Percentiles rank a stretch among this genome's conserved stretches.
Evolutionary conservation across 2,888 invertebrate genomes (phyloP).

Genomic region (Mesorhabditis belari): DNA sequence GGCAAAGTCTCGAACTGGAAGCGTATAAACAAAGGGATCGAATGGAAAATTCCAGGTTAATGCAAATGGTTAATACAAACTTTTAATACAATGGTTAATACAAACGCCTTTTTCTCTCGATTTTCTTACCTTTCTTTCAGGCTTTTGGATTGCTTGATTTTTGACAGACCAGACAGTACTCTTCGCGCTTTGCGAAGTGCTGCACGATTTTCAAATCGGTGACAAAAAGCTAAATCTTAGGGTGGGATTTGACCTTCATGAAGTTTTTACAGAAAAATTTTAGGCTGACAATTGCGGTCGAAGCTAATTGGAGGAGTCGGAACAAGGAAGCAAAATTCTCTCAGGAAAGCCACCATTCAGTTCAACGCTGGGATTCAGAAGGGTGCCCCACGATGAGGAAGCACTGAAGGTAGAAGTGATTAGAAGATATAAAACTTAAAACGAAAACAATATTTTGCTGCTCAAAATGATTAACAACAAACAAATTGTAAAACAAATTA

Average conservation of each 20-base stretch:
- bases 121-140: conserved; percentile 54
- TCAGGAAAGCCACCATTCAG: not conserved
- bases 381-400: not conserved
- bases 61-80: not conserved
- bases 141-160: conserved; percentile 97
- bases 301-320: conserved; percentile 2
- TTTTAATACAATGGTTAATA: not conserved
- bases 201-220: conserved; percentile 85
- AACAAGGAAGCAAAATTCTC: not conserved
- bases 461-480: too few species aligned
- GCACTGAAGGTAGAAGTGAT: too few species aligned
- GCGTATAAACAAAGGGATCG: conserved; percentile 75
- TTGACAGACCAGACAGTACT: conserved; percentile 88
- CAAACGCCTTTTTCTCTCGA: too few species aligned
- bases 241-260: conserved; percentile 17
- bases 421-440: too few species aligned
- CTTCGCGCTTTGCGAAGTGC: conserved; percentile 77
- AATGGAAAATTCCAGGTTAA: conserved; percentile 57
- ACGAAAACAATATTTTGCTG: too few species aligned
- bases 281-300: conserved; percentile 36
- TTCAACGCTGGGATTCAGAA: not conserved
- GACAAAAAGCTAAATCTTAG: conserved; percentile 83
- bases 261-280: conserved; percentile 4
- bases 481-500: too few species aligned
- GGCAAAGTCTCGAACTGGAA: conserved; percentile 94